phyloP scores from a whole-genome alignment of 2,888 invertebrate species.

The Lasioglossum vierecki region DNA sequence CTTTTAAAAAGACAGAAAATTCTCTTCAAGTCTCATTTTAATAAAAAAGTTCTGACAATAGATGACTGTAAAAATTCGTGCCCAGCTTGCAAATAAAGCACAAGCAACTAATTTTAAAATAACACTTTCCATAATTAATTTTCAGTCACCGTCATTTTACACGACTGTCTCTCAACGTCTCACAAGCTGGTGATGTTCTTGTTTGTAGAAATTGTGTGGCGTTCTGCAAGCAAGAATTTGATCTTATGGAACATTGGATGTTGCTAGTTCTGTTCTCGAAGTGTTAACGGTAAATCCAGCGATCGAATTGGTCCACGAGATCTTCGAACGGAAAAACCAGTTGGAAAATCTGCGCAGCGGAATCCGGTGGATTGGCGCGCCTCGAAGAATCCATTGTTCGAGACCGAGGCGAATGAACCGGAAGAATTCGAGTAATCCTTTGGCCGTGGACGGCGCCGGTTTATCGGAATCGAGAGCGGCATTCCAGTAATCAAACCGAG shows the following conservation, averaged over 20 bases:
- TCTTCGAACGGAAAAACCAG: neutral
- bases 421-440: conserved; percentile 22
- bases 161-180: too few relatives aligned
- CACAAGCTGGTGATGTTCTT: too few relatives aligned
- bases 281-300: neutral
- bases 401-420: neutral
- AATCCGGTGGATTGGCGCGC: neutral
- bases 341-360: neutral
- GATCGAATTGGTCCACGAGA: neutral
- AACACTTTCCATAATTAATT: too few relatives aligned
- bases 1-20: neutral
- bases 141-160: too few relatives aligned
- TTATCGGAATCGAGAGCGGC: conserved; percentile 5
- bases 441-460: conserved; percentile 1
- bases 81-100: too few relatives aligned
- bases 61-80: too few relatives aligned
- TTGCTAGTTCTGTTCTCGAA: neutral
- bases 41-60: neutral
- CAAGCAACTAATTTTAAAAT: too few relatives aligned
- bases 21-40: too few relatives aligned
- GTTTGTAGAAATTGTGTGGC: too few relatives aligned
- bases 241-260: neutral
- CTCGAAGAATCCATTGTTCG: neutral
- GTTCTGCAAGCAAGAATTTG: too few relatives aligned
- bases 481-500: conserved; percentile 32